Evolutionary conservation across 1,140 invertebrate genomes (phyloP).

Genomic region (Cyclargus thomasi): DNA sequence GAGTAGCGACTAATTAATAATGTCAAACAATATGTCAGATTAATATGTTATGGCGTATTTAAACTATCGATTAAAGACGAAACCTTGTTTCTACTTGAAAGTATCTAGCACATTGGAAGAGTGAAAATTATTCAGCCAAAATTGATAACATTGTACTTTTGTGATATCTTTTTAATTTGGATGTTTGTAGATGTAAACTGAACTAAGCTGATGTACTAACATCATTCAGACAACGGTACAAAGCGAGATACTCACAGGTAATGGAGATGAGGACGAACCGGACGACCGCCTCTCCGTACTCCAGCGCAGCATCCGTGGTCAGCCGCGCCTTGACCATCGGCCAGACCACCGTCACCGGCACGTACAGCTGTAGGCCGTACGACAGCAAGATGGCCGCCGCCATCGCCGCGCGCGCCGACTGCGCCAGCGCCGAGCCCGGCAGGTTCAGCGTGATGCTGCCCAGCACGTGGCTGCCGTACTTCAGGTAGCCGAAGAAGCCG

Average conservation of each 20-base stretch:
- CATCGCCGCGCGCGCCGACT: slow-evolving; percentile 88
- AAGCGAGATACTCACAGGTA: slow-evolving; percentile 83
- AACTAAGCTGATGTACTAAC: no score
- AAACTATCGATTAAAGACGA: no score
- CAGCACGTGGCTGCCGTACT: slow-evolving; percentile 86
- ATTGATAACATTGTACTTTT: no score
- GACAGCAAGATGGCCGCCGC: slow-evolving; percentile 90
- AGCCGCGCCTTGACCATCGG: slow-evolving; percentile 80
- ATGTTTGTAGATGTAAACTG: no score
- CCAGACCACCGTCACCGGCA: slow-evolving; percentile 93
- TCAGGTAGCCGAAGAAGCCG: slow-evolving; percentile 94
- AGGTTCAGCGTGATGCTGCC: slow-evolving; percentile 92
- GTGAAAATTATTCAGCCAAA: no score
- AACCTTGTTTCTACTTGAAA: no score
- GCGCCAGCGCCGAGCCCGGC: slow-evolving; percentile 80
- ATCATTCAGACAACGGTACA: neutral
- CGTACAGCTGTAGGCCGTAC: slow-evolving; percentile 94
- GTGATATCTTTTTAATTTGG: no score
- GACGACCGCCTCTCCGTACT: slow-evolving; percentile 81
- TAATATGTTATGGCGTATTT: neutral
- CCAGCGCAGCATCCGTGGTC: slow-evolving; percentile 75
- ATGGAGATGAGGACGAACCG: slow-evolving; percentile 83
- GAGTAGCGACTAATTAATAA: neutral
- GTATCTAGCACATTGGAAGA: no score
- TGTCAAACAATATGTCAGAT: neutral